Base-by-base conservation (phyloP, 2,797 vertebrate species). In the Danio kyathit region DNA sequence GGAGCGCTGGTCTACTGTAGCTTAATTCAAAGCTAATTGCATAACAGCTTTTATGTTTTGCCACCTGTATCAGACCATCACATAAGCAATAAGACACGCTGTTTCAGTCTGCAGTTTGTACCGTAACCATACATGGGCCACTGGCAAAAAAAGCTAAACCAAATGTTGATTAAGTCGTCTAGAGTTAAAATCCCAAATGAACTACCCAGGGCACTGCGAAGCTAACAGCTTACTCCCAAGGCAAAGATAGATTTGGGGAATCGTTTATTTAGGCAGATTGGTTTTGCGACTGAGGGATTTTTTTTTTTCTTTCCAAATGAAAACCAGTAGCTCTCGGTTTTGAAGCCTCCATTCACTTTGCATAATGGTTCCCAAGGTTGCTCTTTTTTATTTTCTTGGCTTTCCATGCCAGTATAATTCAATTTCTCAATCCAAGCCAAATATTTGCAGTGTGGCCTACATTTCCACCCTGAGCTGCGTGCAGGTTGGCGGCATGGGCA, bases 281-380 rank as follows among this genome's bases (percentile, higher is more conserved):
- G 86, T 88, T 93, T 88, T 87, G 80, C 66, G 75, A 88, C 82
- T 87, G 86, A 85, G 21, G 66, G 76, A 83, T 86, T 83, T 29
- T 29, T 56, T 79, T 63, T 67, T 29, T n/a, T n/a, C 73, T 88
- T 88, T 80, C 81, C 86, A 91, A 91, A 88, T 87, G 90, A 90
- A 91, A 93, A 92, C 86, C 92, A 93, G 93, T 94, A 94, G 93
- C 93, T 90, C 88, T 92, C 89, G 88, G 89, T 91, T 89, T 29
- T 91, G 56, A 91, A 93, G 60, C 91, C 88, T 51, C 86, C 76
- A 86, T 93, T 92, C 85, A 91, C 85, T 93, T 93, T 94, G 88
- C 90, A 91, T 92, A 93, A 93, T 92, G 92, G 91, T 92, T 92
- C 91, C 91, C 91, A 90, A 92, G 91, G 91, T 93, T 93, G 89